These are phyloP conservation scores for Portevinia maculata DNA, from an alignment of 2,888 invertebrate genomes.

Conservation along the genomic window DNA sequence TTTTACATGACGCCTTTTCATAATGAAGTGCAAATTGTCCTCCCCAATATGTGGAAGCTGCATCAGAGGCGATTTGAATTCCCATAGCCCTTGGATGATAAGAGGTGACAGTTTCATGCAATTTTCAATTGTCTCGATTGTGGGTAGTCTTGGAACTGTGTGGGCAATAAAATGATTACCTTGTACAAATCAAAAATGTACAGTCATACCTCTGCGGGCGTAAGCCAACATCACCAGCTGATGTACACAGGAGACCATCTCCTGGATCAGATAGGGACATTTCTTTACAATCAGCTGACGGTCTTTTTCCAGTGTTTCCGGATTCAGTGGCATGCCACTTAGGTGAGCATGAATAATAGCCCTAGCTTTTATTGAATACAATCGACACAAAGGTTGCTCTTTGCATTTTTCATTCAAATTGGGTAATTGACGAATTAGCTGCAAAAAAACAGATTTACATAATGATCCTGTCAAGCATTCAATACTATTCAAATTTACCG, in stretches of 20 bases:
- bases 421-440: slow-evolving; percentile 95
- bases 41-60: slow-evolving; percentile 97
- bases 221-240: slow-evolving; percentile 96
- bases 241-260: slow-evolving; percentile 98
- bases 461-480: background rate
- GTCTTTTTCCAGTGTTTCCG: slow-evolving; percentile 92
- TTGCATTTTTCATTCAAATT: slow-evolving; percentile 98
- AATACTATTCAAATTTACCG: slow-evolving; percentile 85
- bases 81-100: slow-evolving; percentile 98
- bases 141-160: slow-evolving; percentile 91
- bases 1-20: slow-evolving; percentile 93
- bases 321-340: slow-evolving; percentile 90
- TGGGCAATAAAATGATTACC: slow-evolving; percentile 42
- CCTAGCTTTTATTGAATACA: slow-evolving; percentile 96
- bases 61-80: slow-evolving; percentile 95
- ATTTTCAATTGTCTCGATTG: slow-evolving; percentile 97
- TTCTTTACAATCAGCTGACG: slow-evolving; percentile 92
- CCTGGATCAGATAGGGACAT: slow-evolving; percentile 97
- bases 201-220: slow-evolving; percentile 89
- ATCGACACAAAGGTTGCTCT: slow-evolving; percentile 95
- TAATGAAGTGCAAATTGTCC: slow-evolving; percentile 93
- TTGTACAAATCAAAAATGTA: background rate
- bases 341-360: slow-evolving; percentile 98
- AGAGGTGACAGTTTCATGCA: slow-evolving; percentile 98
- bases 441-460: slow-evolving; percentile 76